Conservation (phyloP, 2,888 invertebrate genomes). For the Heliconius erato region DNA sequence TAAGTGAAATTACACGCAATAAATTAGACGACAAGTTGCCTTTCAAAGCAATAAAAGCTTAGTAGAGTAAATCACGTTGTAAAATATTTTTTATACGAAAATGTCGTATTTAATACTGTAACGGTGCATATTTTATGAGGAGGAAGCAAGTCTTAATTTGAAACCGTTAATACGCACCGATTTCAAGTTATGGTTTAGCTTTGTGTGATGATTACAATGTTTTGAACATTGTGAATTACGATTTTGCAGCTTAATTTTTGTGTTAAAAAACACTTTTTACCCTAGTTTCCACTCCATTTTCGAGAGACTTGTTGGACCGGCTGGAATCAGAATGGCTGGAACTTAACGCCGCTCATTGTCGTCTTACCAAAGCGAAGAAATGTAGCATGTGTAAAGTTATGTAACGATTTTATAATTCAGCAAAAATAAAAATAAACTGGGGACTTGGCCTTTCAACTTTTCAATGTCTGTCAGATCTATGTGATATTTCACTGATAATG, state of each 20-base stretch:
- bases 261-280: too few relatives aligned
- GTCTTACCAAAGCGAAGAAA: too few relatives aligned
- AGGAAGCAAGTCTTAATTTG: conserved; percentile 27
- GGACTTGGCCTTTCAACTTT: too few relatives aligned
- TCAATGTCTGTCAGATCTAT: too few relatives aligned
- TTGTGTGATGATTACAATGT: conserved; percentile 4
- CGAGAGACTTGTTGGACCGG: too few relatives aligned
- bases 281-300: too few relatives aligned
- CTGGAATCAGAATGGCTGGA: too few relatives aligned
- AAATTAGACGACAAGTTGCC: conserved; percentile 14
- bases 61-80: conserved; percentile 27
- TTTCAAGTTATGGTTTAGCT: conserved; percentile 16
- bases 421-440: too few relatives aligned
- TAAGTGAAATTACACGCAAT: conserved; percentile 10
- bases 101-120: conserved; percentile 33
- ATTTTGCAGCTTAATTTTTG: neutral
- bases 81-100: conserved; percentile 17
- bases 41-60: conserved; percentile 28
- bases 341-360: too few relatives aligned
- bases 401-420: too few relatives aligned
- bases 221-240: neutral
- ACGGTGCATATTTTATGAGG: conserved; percentile 34
- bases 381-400: too few relatives aligned
- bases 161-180: conserved; percentile 28
- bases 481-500: too few relatives aligned